Evolutionary conservation across 2,113 vertebrate species (phyloP), one percentile per base, ranked within the genome.

Genomic region (Centrocercus urophasianus): DNA sequence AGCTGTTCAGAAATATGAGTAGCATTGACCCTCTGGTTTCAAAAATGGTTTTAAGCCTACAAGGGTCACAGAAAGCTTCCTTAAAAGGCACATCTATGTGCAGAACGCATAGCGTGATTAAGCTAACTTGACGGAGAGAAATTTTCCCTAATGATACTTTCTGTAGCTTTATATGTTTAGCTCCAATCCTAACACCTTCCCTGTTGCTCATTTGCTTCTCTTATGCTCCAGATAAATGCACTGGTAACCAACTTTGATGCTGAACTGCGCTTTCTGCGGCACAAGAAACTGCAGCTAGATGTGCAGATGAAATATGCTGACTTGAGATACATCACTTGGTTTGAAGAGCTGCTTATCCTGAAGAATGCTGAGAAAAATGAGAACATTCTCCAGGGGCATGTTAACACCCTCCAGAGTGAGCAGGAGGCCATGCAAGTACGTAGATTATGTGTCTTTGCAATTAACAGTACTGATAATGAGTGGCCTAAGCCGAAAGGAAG

Each of bases 311-410:
- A 99, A 96, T 93, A 95, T 72, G 98, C 98, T 47, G 98, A 99
- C 74, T 97, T 99, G 57, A 95, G 52, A 10, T 98, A 98, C 87
- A 82, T 99, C 88, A 99, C 98, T 0, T 97, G 98, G 78, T 98
- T 98, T 89, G 98, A 99, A 95, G 99, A 99, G 97, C 97, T 99
- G 80, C 97, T 98, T 86, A 97, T 99, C 54, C 97, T 99, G 77
- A 98, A 98, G 88, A 98, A 98, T 66, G 98, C 98, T 73, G 98
- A 99, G 90, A 95, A 97, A 93, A 98, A 97, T 27, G 98, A 99
- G 96, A 95, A 97, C 34, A 79, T 86, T 74, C 98, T 99, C 87
- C 98, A 98, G 95, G 97, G 97, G 54, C 96, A 74, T 60, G 96
- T 99, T n/a, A 97, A 96, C 48, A 73, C 45, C 6, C 94, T 97